phyloP scores from a whole-genome alignment of 2,888 invertebrate species.

The Dione vanillae region DNA sequence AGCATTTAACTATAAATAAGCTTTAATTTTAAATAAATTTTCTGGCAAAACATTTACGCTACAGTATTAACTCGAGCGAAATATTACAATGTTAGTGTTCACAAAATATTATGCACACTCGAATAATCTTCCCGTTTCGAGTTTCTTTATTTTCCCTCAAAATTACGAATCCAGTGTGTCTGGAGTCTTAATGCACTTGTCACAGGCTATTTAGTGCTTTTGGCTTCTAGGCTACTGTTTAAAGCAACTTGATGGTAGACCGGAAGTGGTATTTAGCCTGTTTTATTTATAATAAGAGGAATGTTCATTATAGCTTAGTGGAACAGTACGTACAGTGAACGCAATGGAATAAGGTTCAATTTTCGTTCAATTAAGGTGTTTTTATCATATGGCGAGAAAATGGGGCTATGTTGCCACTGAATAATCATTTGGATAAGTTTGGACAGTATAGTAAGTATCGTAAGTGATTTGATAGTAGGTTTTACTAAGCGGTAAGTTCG shows the following conservation, averaged over 20 bases:
- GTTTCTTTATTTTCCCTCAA: conserved; percentile 35
- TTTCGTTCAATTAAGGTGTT: too few species aligned
- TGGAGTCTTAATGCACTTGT: conserved; percentile 51
- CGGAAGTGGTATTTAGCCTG: conserved; percentile 16
- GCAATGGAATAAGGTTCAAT: too few species aligned
- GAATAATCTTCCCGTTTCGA: conserved; percentile 27
- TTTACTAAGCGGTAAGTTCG: too few species aligned
- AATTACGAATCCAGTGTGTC: conserved; percentile 43
- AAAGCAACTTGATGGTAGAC: conserved; percentile 38
- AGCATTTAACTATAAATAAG: background rate
- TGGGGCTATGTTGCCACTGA: background rate
- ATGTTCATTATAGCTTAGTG: too few species aligned
- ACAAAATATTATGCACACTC: conserved; percentile 34
- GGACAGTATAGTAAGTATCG: too few species aligned
- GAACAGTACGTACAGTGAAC: too few species aligned
- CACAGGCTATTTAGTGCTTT: conserved; percentile 53
- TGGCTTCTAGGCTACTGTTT: conserved; percentile 53
- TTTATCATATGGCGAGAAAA: too few species aligned
- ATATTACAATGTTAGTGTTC: conserved; percentile 29
- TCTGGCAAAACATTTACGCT: conserved; percentile 18
- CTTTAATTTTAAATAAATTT: conserved; percentile 19
- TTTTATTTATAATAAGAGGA: background rate
- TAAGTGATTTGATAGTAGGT: too few species aligned
- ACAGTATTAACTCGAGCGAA: conserved; percentile 25
- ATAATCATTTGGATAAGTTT: too few species aligned